These are phyloP conservation scores for Morone chrysops DNA, from an alignment of 2,113 vertebrate genomes.

Conservation along the genomic window DNA sequence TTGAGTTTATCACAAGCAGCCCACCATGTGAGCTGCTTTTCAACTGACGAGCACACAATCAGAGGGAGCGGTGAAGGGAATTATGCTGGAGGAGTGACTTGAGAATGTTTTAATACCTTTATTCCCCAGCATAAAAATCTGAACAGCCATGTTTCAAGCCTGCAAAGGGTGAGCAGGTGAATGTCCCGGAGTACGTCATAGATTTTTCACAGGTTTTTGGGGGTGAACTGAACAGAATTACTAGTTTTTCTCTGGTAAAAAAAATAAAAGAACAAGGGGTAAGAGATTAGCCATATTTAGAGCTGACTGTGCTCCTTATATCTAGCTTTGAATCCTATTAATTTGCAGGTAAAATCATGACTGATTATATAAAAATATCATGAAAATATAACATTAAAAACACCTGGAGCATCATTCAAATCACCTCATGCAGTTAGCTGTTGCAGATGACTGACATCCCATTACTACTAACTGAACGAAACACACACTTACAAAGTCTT, in stretches of 20 bases:
- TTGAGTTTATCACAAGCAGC: too few species aligned
- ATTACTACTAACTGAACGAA: neutral
- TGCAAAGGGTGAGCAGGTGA: neutral
- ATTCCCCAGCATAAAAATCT: neutral
- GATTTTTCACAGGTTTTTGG: too few species aligned
- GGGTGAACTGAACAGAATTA: too few species aligned
- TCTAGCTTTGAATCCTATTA: neutral
- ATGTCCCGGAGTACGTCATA: too few species aligned
- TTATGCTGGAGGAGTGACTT: neutral
- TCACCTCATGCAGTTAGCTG: neutral
- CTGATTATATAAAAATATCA: too few species aligned
- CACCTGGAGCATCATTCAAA: neutral
- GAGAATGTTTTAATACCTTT: neutral
- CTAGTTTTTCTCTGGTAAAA: too few species aligned
- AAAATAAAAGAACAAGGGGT: too few species aligned
- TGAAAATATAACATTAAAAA: neutral
- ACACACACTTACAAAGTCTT: slow-evolving; percentile 94
- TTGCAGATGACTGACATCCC: neutral
- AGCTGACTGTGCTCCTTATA: neutral
- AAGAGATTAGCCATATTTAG: neutral
- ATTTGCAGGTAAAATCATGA: neutral
- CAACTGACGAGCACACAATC: too few species aligned
- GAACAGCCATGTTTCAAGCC: neutral
- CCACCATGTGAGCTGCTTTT: too few species aligned
- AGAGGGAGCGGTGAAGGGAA: neutral